Base-by-base conservation (phyloP, 2,797 vertebrate species). In the Malurus splendens region DNA sequence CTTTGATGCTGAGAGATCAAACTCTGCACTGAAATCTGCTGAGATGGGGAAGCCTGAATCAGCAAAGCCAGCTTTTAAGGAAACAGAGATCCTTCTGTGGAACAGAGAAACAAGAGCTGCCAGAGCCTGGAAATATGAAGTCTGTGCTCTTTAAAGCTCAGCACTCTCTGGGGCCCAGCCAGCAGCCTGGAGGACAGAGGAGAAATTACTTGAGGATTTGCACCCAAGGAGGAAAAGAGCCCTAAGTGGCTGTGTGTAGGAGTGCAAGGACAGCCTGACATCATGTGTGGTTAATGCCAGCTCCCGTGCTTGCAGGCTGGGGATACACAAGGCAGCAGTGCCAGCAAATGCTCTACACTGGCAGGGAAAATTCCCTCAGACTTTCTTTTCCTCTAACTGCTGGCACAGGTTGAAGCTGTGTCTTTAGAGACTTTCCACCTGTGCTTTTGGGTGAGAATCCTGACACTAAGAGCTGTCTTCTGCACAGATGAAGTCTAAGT, bases 1-100 rank as follows among this genome's bases (percentile, higher is more conserved):
- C 85, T 93, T 91, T 92, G 90, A 93, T 95, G 90, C 89, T 66
- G 71, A 47, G 44, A 86, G 79, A 90, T 93, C 90, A 93, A 87
- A 79, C 71, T 76, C 54, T 57, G 62, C 72, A 16, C 42, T 75
- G 68, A 93, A 87, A 80, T 77, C 88, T 94, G 74, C 78, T 57
- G 87, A 86, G 90, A 89, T 50, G 41, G 77, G 82, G 90, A 87
- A 74, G 54, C 47, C 90, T 93, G 90, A 94, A 87, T 90, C 89
- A 89, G 85, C 87, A 86, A 70, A 93, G 85, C 22, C 51, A 91
- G 47, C 51, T 90, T 87, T 89, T 83, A 87, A 91, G 82, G 80
- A 92, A 95, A 60, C 30, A 38, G 70, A 87, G 54, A 65, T 89
- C 9, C 6, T 48, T 94, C 87, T 86, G 42, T 59, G 85, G 80